Evolutionary conservation across 2,113 vertebrate genomes (phyloP).

Genomic region (Malurus cyaneus): DNA sequence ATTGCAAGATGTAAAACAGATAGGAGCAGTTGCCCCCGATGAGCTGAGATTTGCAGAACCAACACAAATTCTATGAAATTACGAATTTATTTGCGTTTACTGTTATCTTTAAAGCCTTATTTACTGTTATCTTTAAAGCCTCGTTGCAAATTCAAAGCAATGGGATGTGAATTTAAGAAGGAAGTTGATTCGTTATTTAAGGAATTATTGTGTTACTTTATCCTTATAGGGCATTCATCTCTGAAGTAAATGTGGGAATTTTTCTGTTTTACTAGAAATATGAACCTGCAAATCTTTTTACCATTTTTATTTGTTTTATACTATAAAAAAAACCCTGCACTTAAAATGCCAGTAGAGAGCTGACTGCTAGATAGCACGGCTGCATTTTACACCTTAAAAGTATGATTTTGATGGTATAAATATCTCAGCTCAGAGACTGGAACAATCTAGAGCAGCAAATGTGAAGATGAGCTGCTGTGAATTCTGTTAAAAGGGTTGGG

Average conservation of each 20-base stretch:
- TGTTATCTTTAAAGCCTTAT: background rate
- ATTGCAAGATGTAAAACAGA: background rate
- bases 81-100: background rate
- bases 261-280: background rate
- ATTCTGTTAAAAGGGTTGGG: background rate
- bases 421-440: background rate
- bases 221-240: background rate
- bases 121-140: background rate
- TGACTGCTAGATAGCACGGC: background rate
- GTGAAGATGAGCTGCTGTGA: background rate
- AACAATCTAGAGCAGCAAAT: constrained; percentile 40
- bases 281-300: background rate
- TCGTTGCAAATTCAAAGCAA: background rate
- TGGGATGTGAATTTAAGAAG: background rate
- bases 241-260: background rate
- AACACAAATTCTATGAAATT: background rate
- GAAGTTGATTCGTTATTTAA: background rate
- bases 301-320: background rate
- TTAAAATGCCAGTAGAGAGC: background rate
- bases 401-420: constrained; percentile 1
- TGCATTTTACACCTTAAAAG: background rate
- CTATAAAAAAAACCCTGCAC: background rate
- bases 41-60: background rate
- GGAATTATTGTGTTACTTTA: background rate
- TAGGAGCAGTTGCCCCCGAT: background rate